Evolutionary conservation across 1,140 invertebrate species (phyloP), one percentile per base, ranked within the genome.

Genomic region (Metopolophium dirhodum): DNA sequence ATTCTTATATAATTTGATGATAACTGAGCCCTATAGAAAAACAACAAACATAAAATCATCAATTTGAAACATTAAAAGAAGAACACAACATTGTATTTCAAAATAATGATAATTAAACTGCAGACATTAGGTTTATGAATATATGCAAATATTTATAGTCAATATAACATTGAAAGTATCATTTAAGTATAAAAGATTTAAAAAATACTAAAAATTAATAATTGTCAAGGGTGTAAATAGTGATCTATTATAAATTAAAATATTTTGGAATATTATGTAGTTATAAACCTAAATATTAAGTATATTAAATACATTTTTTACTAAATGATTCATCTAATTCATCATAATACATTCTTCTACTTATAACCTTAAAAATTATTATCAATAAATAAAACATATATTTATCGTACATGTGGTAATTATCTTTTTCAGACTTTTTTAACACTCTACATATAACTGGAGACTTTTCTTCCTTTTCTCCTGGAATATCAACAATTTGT

Each of bases 1-100:
- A 98, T 94, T 86, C 96, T 95, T 22, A 99, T 96, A 94, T 97
- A 98, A 95, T 99, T 99, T 11, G 93, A 94, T 41, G 91, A 86
- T 20, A 93, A 90, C 49, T 93, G 54, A 30, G 93, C 47, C 30
- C 94, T 94, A 57, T 47, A 91, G n/a, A 92, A 86, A 93, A 8
- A 51, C 8, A 92, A 85, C 22, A 37, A 85, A 41, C 2, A n/a
- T 18, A 18, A 77, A 68, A n/a, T 68, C 8, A n/a, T 41, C 2
- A 11, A 9, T 30, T 30, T 68, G 6, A n/a, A 68, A 14, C 26
- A 61, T 30, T 61, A 68, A 14, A n/a, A 68, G 61, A 61, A 61
- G 26, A 68, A n/a, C 11, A 68, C 3, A 68, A n/a, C 14, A 68
- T 30, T n/a, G 3, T n/a, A n/a, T 61, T 61, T 30, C 26, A 61